These are phyloP conservation scores for Dendrolimus kikuchii DNA, from an alignment of 1,140 invertebrate species.

Conservation along the genomic window DNA sequence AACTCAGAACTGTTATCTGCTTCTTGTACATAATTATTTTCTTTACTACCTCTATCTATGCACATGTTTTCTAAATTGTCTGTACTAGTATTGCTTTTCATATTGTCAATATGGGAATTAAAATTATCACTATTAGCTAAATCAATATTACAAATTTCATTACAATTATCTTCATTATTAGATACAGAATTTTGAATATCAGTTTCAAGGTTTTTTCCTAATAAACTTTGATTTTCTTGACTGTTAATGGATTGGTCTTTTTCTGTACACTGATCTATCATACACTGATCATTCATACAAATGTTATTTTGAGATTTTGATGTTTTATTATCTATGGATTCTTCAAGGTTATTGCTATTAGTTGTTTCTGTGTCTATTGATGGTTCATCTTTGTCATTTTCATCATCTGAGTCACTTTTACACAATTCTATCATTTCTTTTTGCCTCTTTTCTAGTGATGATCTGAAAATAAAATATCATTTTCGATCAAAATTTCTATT, in stretches of 20 bases:
- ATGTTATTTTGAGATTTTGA: no score
- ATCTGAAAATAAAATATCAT: slow-evolving; percentile 43
- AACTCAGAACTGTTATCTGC: neutral
- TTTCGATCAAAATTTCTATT: slow-evolving; percentile 1
- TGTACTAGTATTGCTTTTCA: no score
- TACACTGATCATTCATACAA: neutral
- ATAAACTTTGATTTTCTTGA: no score
- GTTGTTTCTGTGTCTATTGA: slow-evolving; percentile 2
- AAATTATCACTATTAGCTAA: neutral
- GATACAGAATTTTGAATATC: neutral
- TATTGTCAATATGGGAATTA: no score
- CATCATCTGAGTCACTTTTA: slow-evolving; percentile 72
- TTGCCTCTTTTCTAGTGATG: slow-evolving; percentile 71
- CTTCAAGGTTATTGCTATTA: slow-evolving; percentile 9
- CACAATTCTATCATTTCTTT: slow-evolving; percentile 75
- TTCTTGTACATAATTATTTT: slow-evolving; percentile 3
- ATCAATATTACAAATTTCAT: neutral
- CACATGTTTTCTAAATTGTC: no score
- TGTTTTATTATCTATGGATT: slow-evolving; percentile 7
- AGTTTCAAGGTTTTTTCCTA: no score
- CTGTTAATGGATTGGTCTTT: slow-evolving; percentile 5
- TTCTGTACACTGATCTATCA: neutral
- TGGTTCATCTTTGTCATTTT: slow-evolving; percentile 21
- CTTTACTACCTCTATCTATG: neutral
- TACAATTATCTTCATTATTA: neutral